Conservation (phyloP, 2,888 invertebrate genomes). For the Marasmarcha lunaedactyla region DNA sequence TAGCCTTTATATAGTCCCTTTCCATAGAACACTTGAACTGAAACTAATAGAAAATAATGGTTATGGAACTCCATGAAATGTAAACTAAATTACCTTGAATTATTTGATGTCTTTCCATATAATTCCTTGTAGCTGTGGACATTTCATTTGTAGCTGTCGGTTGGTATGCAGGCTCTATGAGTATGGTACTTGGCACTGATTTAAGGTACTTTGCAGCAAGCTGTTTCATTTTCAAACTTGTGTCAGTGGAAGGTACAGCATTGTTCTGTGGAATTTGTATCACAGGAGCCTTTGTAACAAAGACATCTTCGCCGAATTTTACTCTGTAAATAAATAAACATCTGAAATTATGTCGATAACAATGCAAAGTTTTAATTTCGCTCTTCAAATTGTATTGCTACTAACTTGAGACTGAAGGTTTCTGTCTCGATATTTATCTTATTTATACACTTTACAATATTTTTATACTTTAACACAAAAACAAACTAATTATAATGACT, state of each 20-base stretch:
- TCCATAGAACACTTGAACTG: too few species aligned
- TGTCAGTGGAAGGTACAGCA: slow-evolving; percentile 32
- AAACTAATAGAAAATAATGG: too few species aligned
- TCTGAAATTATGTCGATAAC: too few species aligned
- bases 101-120: slow-evolving; percentile 77
- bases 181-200: slow-evolving; percentile 16
- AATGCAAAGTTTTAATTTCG: too few species aligned
- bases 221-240: slow-evolving; percentile 62
- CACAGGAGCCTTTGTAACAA: slow-evolving; percentile 33
- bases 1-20: too few species aligned
- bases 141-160: slow-evolving; percentile 60
- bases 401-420: too few species aligned
- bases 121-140: slow-evolving; percentile 78
- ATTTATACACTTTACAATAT: too few species aligned
- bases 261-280: slow-evolving; percentile 17
- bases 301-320: slow-evolving; percentile 55
- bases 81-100: slow-evolving; percentile 40
- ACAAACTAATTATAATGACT: too few species aligned
- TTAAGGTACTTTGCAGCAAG: slow-evolving; percentile 58
- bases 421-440: too few species aligned
- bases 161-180: slow-evolving; percentile 19
- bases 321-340: slow-evolving; percentile 35
- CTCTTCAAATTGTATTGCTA: too few species aligned
- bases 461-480: too few species aligned
- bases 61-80: too few species aligned